Base-by-base conservation (phyloP, 1,140 invertebrate genomes). In the Antheraea pernyi region DNA sequence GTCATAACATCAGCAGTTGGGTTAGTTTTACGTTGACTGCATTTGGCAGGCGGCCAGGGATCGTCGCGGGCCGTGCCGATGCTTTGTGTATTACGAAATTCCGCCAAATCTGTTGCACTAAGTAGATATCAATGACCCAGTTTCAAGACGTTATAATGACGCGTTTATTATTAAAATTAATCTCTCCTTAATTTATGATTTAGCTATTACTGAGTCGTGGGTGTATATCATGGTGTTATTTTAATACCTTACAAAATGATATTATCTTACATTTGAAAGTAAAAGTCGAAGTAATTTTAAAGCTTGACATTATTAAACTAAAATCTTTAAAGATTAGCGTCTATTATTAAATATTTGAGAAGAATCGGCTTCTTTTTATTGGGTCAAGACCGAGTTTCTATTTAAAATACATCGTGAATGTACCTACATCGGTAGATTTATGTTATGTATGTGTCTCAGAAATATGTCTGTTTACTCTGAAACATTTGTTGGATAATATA, bases 31-130 rank as follows among this genome's bases (percentile, higher is more conserved):
- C 68, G 73, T 74, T 70, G 70, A 70, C 69, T 83, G 80, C 77
- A 83, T 69, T 84, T 89, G 89, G 87, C 83, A 70, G 67, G 18
- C 59, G 16, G 83, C 89, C 88, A 90, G 82, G 48, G 68, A 46
- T 76, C 64, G 75, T 74, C 75, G 70, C 76, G 66, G 67, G 76
- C 71, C 77, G 71, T 75, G 61, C 71, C 73, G 74, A 74, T 84
- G 88, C 86, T 88, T 91, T 88, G 87, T 89, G 84, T 89, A 85
- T 91, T 88, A 90, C 88, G 87, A 88, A 88, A 90, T 90, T 90
- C 83, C 84, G 82, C 81, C 86, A 89, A 90, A 91, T 84, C 84
- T 87, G 86, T 88, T 90, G 88, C 88, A 89, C 83, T 87, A 79
- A 73, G 46, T 87, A 79, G 74, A 58, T 53, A 71, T 64, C 69